Evolutionary conservation across 1,140 invertebrate genomes (phyloP), one percentile per base, ranked within the genome.

Genomic region (Lepidurus couesii): DNA sequence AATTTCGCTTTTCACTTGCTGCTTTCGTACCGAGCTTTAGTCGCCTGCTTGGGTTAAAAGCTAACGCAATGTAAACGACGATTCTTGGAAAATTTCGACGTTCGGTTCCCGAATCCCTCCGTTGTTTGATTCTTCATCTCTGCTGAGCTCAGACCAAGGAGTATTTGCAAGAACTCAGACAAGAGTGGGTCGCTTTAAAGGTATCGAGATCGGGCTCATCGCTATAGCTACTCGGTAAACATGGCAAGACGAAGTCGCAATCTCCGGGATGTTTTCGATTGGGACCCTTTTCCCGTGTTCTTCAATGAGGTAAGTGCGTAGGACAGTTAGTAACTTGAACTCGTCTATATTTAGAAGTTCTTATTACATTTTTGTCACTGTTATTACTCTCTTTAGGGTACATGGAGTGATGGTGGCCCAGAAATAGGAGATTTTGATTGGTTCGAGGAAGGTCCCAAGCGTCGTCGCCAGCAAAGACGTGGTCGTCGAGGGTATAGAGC

Each of bases 161-260:
- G 16, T 65, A 65, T 65, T 65, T 65, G 53, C 53, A 65, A 65
- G 53, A 65, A 65, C 53, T 65, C 53, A 65, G n/a, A 7, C 16
- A 65, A 3, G 53, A n/a, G 21, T 65, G 53, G 53, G 4, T 5
- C 8, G 21, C 16, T 16, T 65, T 65, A 7, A 65, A 16, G 53
- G 13, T 7, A 65, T 11, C 16, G 53, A 21, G 8, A 16, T 21
- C 21, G 3, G 34, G 34, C 53, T 7, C 53, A 13, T 65, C 6
- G 16, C 53, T 7, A 16, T 53, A 13, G 53, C 9, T 16, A 65
- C 53, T 65, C 16, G 13, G 53, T 21, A 65, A 65, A 65, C 21
- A 65, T 16, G 53, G 53, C 3, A 34, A 34, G 34, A 34, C 34
- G 34, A 34, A 34, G 34, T 34, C 34, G 34, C 34, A 34, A 34